Conservation (phyloP, 2,888 invertebrate species). For the Leptopilina drosophilae region DNA sequence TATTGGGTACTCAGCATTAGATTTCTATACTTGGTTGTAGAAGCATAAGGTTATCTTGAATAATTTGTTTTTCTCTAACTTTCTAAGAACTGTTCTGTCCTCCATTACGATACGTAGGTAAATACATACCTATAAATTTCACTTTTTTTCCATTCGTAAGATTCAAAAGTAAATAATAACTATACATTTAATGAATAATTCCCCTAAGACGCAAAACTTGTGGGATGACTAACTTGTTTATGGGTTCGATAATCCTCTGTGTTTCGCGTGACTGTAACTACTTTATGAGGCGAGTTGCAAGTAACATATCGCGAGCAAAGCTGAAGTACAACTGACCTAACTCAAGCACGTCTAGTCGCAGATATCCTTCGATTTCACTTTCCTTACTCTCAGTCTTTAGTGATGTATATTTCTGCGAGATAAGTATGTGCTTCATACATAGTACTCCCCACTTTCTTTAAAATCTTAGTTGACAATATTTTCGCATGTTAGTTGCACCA, state of each 20-base stretch:
- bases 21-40: no score
- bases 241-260: not conserved
- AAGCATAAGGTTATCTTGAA: no score
- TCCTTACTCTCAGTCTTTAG: not conserved
- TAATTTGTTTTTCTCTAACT: no score
- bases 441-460: not conserved
- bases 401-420: not conserved
- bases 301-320: slow-evolving; percentile 24
- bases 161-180: no score
- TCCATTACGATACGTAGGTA: no score
- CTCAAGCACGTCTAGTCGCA: slow-evolving; percentile 22
- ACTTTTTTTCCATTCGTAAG: no score
- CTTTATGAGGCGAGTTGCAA: slow-evolving; percentile 21
- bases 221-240: slow-evolving; percentile 1
- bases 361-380: slow-evolving; percentile 23
- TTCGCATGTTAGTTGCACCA: not conserved
- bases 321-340: slow-evolving; percentile 38
- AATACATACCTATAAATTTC: no score
- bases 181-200: no score
- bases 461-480: not conserved
- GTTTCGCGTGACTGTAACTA: not conserved
- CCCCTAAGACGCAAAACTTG: no score
- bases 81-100: no score
- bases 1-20: no score
- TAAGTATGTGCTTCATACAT: not conserved